Base-by-base conservation (phyloP, 2,888 invertebrate species). In the Tigriopus californicus region DNA sequence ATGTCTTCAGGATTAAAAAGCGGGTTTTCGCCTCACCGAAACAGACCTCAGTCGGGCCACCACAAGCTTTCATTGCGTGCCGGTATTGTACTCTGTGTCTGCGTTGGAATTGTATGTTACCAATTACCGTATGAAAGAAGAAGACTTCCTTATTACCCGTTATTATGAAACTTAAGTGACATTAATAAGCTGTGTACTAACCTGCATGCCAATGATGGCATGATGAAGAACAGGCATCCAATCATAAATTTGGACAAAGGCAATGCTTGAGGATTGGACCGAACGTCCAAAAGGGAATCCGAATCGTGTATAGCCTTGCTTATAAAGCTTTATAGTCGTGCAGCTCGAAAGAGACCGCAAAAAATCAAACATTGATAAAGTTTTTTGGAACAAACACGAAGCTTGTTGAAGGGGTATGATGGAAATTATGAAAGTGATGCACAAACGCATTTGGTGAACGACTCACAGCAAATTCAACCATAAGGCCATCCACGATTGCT, bases 161-260 rank as follows among this genome's bases (percentile, higher is more conserved):
- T n/a, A n/a, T n/a, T n/a, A 33, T 33, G 33, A 8, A 33, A 33
- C 33, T 33, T 33, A 8, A 33, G 3, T 33, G 33, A 33, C 33
- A 33, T n/a, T 46, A 5, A 5, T 46, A 5, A 10, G 46, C 46
- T 10, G 8, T 46, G 3, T 46, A 41, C 61, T 62, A 59, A 89
- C 90, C 86, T 90, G 90, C 98, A 99, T 99, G 71, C 99, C 99
- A 70, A 99, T 97, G 74, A 99, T 98, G 72, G 98, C 98, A 74
- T 95, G 99, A 99, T 99, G 81, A 99, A 99, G 80, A 99, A 99
- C 73, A 99, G 80, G 97, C 99, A 99, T 69, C 92, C 94, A 73
- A 99, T 98, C 73, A 99, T 85, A 74, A 98, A 83, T 80, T 98
- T 99, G 75, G 99, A 98, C 77, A 99, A 99, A 70, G 98, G 98